A percentile compares a stretch with the other conserved stretches of the same genome.
These are phyloP conservation scores for Calameuta filiformis DNA, from an alignment of 2,888 invertebrate genomes.

Conservation along the genomic window DNA sequence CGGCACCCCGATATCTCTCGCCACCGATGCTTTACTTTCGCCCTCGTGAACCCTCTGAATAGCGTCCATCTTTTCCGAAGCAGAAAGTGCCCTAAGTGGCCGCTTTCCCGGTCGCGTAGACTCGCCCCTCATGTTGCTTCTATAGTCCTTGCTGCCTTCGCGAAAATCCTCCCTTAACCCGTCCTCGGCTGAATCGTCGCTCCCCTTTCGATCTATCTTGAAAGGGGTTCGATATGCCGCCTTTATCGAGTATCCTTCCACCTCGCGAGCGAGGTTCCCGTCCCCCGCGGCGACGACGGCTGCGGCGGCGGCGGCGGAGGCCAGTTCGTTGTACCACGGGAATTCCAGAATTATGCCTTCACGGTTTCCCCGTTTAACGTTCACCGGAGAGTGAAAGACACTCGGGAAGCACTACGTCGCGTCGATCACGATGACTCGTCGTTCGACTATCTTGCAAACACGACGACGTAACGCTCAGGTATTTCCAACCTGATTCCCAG, in stretches of 20 bases:
- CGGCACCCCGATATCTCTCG: constrained; percentile 86
- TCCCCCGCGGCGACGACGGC: not conserved
- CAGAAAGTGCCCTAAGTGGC: constrained; percentile 81
- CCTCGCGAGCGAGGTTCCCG: not conserved
- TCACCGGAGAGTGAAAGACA: not conserved
- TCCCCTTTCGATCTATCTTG: constrained; percentile 26
- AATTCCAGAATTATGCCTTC: not conserved
- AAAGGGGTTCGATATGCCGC: not conserved
- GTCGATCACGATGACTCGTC: not conserved
- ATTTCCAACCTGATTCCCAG: not conserved
- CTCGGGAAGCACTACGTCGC: not conserved
- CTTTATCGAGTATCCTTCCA: not conserved
- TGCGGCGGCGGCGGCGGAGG: not conserved
- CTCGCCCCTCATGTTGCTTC: constrained; percentile 66
- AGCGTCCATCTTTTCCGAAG: constrained; percentile 83
- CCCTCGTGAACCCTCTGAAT: constrained; percentile 86
- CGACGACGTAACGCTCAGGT: not conserved
- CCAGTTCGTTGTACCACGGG: not conserved
- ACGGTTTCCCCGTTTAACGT: not conserved
- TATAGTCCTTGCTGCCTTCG: not conserved
- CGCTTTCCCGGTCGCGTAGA: constrained; percentile 77
- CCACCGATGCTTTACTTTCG: constrained; percentile 87
- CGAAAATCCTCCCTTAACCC: constrained; percentile 34
- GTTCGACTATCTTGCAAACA: not conserved
- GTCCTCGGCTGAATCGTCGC: constrained; percentile 39